A percentile compares a stretch with the other conserved stretches of the same genome.
phyloP scores from a whole-genome alignment of 2,113 vertebrate genomes.

The Pachycephala philippinensis region DNA sequence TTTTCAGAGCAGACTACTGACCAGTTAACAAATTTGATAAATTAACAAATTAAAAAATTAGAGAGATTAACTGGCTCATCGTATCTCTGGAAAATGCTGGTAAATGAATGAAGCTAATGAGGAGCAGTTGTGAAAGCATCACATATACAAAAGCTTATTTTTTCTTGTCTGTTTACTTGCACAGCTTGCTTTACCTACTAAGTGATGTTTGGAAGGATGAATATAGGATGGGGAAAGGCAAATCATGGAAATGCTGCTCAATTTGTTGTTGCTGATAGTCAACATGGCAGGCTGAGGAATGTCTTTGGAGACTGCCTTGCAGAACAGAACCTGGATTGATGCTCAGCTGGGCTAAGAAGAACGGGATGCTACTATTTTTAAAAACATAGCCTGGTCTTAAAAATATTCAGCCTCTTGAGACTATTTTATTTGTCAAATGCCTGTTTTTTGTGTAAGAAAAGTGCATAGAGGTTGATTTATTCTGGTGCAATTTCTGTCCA shows the following conservation, averaged over 20 bases:
- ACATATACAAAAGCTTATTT: background rate
- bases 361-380: background rate
- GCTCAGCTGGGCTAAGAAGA: background rate
- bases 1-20: background rate
- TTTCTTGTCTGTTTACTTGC: background rate
- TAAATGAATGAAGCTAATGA: background rate
- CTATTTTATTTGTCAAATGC: background rate
- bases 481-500: background rate
- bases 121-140: background rate
- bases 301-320: background rate
- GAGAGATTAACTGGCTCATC: fast-evolving
- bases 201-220: background rate
- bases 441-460: background rate
- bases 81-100: background rate
- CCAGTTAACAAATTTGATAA: background rate
- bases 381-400: background rate
- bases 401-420: background rate
- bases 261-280: background rate
- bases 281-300: background rate
- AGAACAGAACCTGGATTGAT: background rate
- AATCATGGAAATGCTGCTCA: background rate
- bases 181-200: background rate
- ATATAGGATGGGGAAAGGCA: background rate
- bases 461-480: background rate
- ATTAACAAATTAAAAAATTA: background rate